Base-by-base conservation (phyloP, 2,888 invertebrate species). In the Ophion slaviceki region DNA sequence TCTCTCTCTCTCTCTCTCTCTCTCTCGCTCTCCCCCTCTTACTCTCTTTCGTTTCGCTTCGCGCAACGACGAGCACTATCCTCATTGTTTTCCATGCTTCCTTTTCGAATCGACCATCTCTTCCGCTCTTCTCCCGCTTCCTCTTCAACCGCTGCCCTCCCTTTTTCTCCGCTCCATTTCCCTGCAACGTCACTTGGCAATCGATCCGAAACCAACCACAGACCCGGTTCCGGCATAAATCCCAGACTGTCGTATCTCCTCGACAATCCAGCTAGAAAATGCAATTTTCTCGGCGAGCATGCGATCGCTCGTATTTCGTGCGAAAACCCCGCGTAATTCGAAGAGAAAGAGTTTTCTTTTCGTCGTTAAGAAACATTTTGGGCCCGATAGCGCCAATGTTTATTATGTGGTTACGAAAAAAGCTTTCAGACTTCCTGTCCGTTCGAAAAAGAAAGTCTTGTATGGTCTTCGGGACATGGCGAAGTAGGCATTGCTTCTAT, bases 181-280 rank as follows among this genome's bases (percentile, higher is more conserved):
- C 64, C 61, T 74, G 75, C 67, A 71, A 80, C 85, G 68, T 86
- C 83, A 83, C 80, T 86, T 83, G 86, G 86, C 83, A 78, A 74
- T 86, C 80, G 86, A 86, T 83, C 77, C 77, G 80, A 57, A 77
- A 80, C 80, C 77, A 80, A 77, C 83, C 81, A 53, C 80, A 81
- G 74, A 70, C 59, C 75, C 77, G 61, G 28, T 80, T 78, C 74
- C 68, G 83, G 77, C 83, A 66, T 80, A 77, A 80, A 77, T 86
- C 74, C 80, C 57, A 53, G 68, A 45, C 75, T 68, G 81, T 76
- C 81, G 81, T 40, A 72, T 64, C 71, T 71, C 72, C 79, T 68
- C 86, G 74, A 82, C 79, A 62, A 80, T 62, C 64, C 76, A 66
- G 66, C 53, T 20, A 75, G 82, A 82, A 82, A 77, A 82, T 40